Base-by-base conservation (phyloP, 92 coral and sea anemone genomes). In the Pocillopora meandrina region DNA sequence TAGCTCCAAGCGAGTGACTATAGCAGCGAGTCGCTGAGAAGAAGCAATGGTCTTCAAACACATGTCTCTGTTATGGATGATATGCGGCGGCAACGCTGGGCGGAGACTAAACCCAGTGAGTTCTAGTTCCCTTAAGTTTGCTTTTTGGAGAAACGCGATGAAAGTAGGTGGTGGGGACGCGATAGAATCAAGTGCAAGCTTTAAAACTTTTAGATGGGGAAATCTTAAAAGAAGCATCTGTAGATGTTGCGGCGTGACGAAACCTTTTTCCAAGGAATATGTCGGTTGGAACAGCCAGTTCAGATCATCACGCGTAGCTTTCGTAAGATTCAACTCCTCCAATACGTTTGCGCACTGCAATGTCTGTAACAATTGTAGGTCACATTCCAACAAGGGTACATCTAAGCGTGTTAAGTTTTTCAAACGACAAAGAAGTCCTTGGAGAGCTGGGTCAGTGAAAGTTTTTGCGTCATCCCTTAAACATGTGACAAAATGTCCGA, bases 301-400 rank as follows among this genome's bases (percentile, higher is more conserved):
- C 5, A 72, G 79, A 52, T 82, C 86, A 8, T 70, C 72, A 12
- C 47, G 79, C 47, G 62, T 71, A 72, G 72, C 72, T 61, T 72
- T 61, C 15, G 86, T 82, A 5, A 82, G 71, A 82, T 82, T 82
- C 26, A 82, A 61, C 66, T 82, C 86, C 12, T 82, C 86, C 86
- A 82, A 31, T 55, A 34, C 64, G 71, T 26, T 73, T 72, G 78
- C 86, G 71, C 86, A 82, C 15, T 42, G 79, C 63, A 82, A 61
- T 16, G 61, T 61, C 33, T 72, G 77, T 49, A 82, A 73, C 61
- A 82, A 72, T 23, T 60, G 26, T 7, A 62, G 79, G 14, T 82
- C 79, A 78, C 79, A 72, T 72, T 82, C 86, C 14, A 82, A 62
- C 61, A 82, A 62, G 13, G 86, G 86, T 23, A 82, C 86, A 63